phyloP scores from a whole-genome alignment of 1,140 invertebrate genomes.

The Hestina assimilis region DNA sequence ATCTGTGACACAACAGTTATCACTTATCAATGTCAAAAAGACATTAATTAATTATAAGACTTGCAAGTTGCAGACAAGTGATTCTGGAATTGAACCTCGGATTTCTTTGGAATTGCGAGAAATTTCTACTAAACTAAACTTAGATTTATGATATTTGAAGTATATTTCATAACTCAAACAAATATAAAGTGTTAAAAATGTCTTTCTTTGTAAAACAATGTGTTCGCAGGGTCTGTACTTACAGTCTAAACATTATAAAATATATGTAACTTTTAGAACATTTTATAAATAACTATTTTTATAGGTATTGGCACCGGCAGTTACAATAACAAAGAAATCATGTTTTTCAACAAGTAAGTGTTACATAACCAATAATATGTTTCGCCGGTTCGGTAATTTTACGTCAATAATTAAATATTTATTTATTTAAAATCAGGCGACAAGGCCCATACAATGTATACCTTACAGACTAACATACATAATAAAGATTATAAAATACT shows the following conservation, averaged over 20 bases:
- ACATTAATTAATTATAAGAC: no score
- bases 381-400: not conserved
- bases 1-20: no score
- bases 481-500: no score
- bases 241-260: not conserved
- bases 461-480: no score
- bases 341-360: slow-evolving; percentile 61
- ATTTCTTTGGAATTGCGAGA: no score
- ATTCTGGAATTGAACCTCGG: no score
- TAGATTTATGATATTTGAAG: no score
- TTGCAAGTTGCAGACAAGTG: no score
- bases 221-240: slow-evolving; percentile 41
- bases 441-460: not conserved
- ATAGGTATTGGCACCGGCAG: slow-evolving; percentile 45
- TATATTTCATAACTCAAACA: not conserved
- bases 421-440: no score
- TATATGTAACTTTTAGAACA: not conserved
- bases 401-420: not conserved
- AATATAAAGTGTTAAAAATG: slow-evolving; percentile 28
- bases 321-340: slow-evolving; percentile 39
- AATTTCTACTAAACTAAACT: no score
- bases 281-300: slow-evolving; percentile 16
- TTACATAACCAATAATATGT: slow-evolving; percentile 40
- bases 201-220: slow-evolving; percentile 49
- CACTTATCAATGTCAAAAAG: no score